Evolutionary conservation across 1,140 invertebrate genomes (phyloP).

Genomic region (Papilio xuthus): DNA sequence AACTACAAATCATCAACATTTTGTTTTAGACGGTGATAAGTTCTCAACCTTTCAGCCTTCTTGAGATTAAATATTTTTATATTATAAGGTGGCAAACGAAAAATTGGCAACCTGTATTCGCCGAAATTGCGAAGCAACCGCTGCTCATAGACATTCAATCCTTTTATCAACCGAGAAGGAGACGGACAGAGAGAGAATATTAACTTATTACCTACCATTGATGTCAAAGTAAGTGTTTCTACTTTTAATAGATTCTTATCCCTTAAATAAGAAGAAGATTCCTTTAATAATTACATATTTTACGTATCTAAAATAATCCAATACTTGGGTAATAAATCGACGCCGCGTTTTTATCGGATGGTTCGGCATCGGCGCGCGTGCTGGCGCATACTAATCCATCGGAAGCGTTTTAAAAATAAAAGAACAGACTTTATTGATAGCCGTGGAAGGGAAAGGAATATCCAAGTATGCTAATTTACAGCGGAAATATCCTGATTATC

Average conservation of each 20-base stretch:
- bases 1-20: too few species aligned
- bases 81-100: too few species aligned
- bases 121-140: too few species aligned
- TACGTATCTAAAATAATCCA: conserved; percentile 29
- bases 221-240: too few species aligned
- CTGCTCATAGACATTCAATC: too few species aligned
- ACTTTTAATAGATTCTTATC: background rate
- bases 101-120: too few species aligned
- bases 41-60: too few species aligned
- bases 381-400: conserved; percentile 21
- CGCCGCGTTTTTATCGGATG: conserved; percentile 14
- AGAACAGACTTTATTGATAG: conserved; percentile 18
- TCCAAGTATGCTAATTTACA: conserved; percentile 17
- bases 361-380: conserved; percentile 6
- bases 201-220: too few species aligned
- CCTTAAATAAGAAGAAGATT: background rate
- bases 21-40: too few species aligned
- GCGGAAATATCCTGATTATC: background rate
- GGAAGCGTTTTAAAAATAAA: conserved; percentile 3
- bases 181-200: too few species aligned
- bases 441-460: conserved; percentile 16
- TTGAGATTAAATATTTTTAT: too few species aligned
- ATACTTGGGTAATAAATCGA: conserved; percentile 27
- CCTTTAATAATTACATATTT: conserved; percentile 9
- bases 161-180: too few species aligned